These are phyloP conservation scores for Onychorhynchus coronatus DNA, from an alignment of 2,113 vertebrate species.

Conservation along the genomic window DNA sequence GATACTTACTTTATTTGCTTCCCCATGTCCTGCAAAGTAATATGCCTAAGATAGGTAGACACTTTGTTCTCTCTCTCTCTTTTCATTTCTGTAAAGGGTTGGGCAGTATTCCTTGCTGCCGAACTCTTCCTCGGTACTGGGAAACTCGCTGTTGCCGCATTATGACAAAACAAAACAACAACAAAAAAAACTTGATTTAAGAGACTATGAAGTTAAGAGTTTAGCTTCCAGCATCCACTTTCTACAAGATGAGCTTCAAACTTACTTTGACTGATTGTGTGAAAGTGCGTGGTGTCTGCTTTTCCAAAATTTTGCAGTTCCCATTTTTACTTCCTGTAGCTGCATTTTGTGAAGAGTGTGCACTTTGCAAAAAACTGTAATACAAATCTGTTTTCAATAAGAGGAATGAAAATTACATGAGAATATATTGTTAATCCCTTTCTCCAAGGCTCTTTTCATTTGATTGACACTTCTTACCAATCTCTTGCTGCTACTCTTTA, in stretches of 20 bases:
- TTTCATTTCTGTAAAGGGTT: not conserved
- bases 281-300: not conserved
- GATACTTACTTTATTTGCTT: not conserved
- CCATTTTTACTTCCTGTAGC: not conserved
- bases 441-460: not conserved
- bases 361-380: not conserved
- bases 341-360: not conserved
- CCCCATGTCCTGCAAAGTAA: not conserved
- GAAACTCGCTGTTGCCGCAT: not conserved
- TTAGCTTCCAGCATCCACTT: not conserved
- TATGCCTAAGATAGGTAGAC: not conserved
- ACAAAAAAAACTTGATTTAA: not conserved
- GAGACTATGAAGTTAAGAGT: not conserved
- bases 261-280: not conserved
- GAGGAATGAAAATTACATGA: not conserved
- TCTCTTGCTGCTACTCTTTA: not conserved
- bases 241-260: not conserved
- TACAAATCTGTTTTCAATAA: conserved; percentile 27
- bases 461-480: conserved; percentile 13
- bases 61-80: not conserved
- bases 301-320: not conserved
- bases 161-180: not conserved
- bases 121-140: not conserved
- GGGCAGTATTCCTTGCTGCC: not conserved
- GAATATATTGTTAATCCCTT: conserved; percentile 6